These are phyloP conservation scores for Sceloporus tristichus DNA, from an alignment of 2,113 vertebrate species.

Conservation along the genomic window DNA sequence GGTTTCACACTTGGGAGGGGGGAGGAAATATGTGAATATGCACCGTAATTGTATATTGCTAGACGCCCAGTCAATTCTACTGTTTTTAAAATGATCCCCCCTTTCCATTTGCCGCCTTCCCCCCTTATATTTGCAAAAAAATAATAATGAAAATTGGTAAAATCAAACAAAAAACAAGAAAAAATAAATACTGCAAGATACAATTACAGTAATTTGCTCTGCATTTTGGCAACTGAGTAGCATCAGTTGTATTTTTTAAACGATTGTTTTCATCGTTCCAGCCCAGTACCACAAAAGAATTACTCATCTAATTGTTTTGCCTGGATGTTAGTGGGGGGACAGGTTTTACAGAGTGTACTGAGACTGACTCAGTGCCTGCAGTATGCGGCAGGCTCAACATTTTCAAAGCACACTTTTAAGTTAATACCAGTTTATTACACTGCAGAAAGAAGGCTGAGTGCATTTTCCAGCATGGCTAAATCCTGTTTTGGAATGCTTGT, in stretches of 20 bases:
- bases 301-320: background rate
- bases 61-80: too few relatives aligned
- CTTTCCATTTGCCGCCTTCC: background rate
- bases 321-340: background rate
- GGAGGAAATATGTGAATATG: too few relatives aligned
- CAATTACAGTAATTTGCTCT: background rate
- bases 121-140: too few relatives aligned
- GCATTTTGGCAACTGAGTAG: background rate
- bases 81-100: background rate
- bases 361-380: background rate
- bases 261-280: background rate
- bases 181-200: background rate
- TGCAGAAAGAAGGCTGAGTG: background rate
- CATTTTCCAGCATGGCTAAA: constrained; percentile 20
- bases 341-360: background rate
- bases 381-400: constrained; percentile 2
- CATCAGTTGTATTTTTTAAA: background rate
- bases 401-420: constrained; percentile 28
- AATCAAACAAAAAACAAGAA: background rate
- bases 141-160: background rate
- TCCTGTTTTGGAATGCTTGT: rapidly evolving
- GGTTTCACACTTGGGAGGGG: background rate
- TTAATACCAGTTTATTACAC: background rate
- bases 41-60: too few relatives aligned
- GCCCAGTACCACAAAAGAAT: background rate